Conservation (phyloP, 2,888 invertebrate genomes). For the Junonia oenone region DNA sequence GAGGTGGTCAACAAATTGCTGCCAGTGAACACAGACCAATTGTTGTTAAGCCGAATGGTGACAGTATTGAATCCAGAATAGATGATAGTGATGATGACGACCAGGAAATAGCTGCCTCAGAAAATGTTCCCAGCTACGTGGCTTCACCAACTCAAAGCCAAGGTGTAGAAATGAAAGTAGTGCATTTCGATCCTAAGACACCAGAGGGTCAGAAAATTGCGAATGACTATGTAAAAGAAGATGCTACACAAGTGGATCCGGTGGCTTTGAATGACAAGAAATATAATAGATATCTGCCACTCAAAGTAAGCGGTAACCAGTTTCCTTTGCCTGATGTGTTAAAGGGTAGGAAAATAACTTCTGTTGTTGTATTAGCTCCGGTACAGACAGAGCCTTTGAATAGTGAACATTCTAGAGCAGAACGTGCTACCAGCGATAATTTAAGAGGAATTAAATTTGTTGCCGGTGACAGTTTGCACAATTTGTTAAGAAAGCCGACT, state of each 20-base stretch:
- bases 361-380: constrained; percentile 91
- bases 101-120: constrained; percentile 79
- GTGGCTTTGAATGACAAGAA: constrained; percentile 86
- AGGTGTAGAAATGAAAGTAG: constrained; percentile 90
- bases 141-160: constrained; percentile 61
- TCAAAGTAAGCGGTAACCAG: constrained; percentile 91
- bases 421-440: constrained; percentile 76
- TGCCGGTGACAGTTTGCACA: constrained; percentile 87
- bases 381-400: constrained; percentile 84
- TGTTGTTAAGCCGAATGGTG: constrained; percentile 82
- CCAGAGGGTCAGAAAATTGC: constrained; percentile 85
- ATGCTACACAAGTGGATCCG: constrained; percentile 86
- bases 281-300: constrained; percentile 90
- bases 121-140: constrained; percentile 64
- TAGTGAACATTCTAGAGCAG: constrained; percentile 66
- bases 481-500: constrained; percentile 86
- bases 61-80: constrained; percentile 71
- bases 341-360: constrained; percentile 87
- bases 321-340: constrained; percentile 90
- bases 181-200: constrained; percentile 88
- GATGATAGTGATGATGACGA: constrained; percentile 68
- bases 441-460: constrained; percentile 86
- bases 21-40: constrained; percentile 85
- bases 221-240: constrained; percentile 84
- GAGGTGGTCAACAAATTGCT: constrained; percentile 86